These are phyloP conservation scores for Tethea ocularis DNA, from an alignment of 2,888 invertebrate species.

Conservation along the genomic window DNA sequence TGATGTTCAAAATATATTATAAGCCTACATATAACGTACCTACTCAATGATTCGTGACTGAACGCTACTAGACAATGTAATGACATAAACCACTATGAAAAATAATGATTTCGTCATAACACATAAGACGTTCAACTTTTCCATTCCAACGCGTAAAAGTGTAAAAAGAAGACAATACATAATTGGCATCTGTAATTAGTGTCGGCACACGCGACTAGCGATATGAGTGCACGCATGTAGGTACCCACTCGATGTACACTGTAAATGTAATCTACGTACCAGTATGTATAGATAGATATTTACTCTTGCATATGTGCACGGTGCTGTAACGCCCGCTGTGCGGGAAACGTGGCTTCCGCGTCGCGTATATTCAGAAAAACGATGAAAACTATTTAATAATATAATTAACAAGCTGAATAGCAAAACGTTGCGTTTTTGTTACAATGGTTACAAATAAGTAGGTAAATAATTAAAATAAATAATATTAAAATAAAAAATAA, in stretches of 20 bases:
- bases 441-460: not conserved
- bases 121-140: conserved; percentile 72
- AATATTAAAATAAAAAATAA: not conserved
- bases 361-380: conserved; percentile 27
- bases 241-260: not conserved
- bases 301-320: not conserved
- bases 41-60: conserved; percentile 5
- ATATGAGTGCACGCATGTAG: conserved; percentile 31
- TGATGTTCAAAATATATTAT: not conserved
- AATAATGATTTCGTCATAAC: conserved; percentile 59
- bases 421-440: not conserved
- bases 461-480: not conserved
- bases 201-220: conserved; percentile 54
- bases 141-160: conserved; percentile 66
- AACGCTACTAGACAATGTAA: conserved; percentile 24
- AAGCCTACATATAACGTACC: not conserved
- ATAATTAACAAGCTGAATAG: conserved; percentile 20
- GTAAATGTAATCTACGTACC: not conserved
- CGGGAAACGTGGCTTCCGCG: not conserved
- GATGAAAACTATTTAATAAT: conserved; percentile 33
- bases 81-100: conserved; percentile 51
- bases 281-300: not conserved
- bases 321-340: not conserved
- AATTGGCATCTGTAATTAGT: conserved; percentile 62
- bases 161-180: conserved; percentile 70